Percentiles rank a stretch among this genome's conserved stretches.
Evolutionary conservation across 2,888 invertebrate species (phyloP).

Genomic region (Oxytorus armatus): DNA sequence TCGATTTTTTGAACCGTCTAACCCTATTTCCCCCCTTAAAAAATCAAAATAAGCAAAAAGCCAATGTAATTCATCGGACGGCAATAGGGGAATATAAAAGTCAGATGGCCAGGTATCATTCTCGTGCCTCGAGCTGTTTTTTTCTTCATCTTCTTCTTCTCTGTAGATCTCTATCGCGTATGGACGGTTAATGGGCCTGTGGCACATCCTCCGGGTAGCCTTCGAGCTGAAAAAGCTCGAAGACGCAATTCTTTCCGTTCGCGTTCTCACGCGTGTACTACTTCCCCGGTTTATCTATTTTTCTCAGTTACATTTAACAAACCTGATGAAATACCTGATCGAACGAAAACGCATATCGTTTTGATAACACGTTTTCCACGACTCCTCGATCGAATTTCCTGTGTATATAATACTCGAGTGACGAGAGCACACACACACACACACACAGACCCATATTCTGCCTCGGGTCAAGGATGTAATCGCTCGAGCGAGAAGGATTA

Average conservation of each 20-base stretch:
- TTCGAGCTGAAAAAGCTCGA: slow-evolving; percentile 47
- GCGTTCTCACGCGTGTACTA: slow-evolving; percentile 14
- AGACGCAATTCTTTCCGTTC: slow-evolving; percentile 50
- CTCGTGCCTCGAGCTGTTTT: slow-evolving; percentile 23
- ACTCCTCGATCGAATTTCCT: too few relatives aligned
- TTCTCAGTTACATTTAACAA: slow-evolving; percentile 13
- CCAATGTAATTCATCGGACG: slow-evolving; percentile 13
- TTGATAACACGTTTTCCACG: slow-evolving; percentile 17
- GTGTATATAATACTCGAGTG: background rate
- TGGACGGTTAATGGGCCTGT: slow-evolving; percentile 58
- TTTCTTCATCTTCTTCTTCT: slow-evolving; percentile 17
- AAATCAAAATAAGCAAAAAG: background rate
- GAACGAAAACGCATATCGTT: slow-evolving; percentile 16
- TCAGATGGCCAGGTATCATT: slow-evolving; percentile 16
- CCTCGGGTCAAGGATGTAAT: slow-evolving; percentile 51
- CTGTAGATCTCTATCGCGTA: slow-evolving; percentile 65
- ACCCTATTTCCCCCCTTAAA: too few relatives aligned
- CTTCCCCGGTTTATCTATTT: slow-evolving; percentile 6
- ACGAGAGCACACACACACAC: background rate
- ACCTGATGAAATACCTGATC: background rate
- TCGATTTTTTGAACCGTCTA: too few relatives aligned
- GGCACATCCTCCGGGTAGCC: slow-evolving; percentile 64
- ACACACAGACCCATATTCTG: slow-evolving; percentile 4
- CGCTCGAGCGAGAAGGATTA: slow-evolving; percentile 45
- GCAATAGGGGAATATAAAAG: slow-evolving; percentile 3